phyloP scores from a whole-genome alignment of 2,888 invertebrate species.

The Coleophora deauratella region DNA sequence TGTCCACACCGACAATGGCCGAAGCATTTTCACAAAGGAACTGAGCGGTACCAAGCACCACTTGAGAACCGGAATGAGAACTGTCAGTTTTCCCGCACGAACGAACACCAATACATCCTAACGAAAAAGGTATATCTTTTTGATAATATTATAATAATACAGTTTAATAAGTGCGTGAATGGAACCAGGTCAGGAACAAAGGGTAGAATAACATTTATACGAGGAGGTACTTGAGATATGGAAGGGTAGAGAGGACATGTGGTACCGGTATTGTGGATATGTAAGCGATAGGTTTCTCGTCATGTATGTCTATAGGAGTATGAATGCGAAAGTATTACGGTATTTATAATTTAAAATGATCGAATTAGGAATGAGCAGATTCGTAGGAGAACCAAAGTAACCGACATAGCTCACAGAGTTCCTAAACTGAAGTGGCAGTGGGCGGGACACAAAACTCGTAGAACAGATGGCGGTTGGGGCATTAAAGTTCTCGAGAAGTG shows the following conservation, averaged over 20 bases:
- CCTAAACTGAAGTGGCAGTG: no score
- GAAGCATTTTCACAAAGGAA: conserved; percentile 17
- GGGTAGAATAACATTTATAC: conserved; percentile 25
- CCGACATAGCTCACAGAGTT: no score
- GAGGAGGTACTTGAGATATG: conserved; percentile 23
- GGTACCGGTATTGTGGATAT: conserved; percentile 12
- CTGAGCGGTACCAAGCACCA: conserved; percentile 39
- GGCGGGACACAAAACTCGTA: no score
- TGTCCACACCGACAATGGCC: conserved; percentile 10
- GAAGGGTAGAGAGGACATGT: conserved; percentile 26
- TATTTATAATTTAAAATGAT: no score
- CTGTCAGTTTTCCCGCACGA: conserved; percentile 60
- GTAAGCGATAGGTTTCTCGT: conserved; percentile 1
- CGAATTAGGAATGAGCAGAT: no score
- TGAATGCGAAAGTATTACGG: no score
- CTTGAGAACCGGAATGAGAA: conserved; percentile 65
- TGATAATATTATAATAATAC: conserved; percentile 63
- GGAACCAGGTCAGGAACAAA: conserved; percentile 29
- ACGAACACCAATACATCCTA: conserved; percentile 44
- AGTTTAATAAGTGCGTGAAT: conserved; percentile 37
- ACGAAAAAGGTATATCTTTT: conserved; percentile 62
- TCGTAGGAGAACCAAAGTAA: no score
- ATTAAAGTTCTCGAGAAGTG: no score
- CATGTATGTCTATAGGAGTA: no score
- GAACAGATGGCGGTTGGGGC: no score